Evolutionary conservation across 2,888 invertebrate genomes (phyloP), one percentile per base, ranked within the genome.

Genomic region (Adineta ricciae): DNA sequence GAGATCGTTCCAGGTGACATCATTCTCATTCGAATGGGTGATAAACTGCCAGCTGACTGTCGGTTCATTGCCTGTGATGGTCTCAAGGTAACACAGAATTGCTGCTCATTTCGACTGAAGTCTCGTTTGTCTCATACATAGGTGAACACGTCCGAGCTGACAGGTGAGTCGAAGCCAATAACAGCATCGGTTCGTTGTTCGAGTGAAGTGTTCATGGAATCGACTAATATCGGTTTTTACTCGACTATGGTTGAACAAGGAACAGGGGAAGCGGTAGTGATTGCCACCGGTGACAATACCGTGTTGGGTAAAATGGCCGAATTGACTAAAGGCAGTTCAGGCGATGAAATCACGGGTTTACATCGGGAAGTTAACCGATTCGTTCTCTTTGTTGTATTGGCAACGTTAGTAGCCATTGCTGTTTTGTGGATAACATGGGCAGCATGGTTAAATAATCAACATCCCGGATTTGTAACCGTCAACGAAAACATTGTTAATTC

Each of bases 1-100:
- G 96, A 97, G 90, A 92, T 99, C 86, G 98, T 99, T 27, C 99
- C 99, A 2, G 99, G 99, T 38, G 99, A 99, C 91, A 93, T 99
- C 86, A 95, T 99, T 0, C 93, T 94, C 88, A 92, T 99, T 84
- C 94, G 94, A 91, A 94, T 97, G 54, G 99, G 99, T 19, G 98
- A 99, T 91, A 92, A 97, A 85, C 96, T 99, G 78, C 98, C 99
- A 11, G 99, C 56, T 49, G 86, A 85, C 84, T 93, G 97, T 89
- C 94, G 97, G 88, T 93, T 97, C 8, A 73, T 73, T 38, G 4
- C 73, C 11, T 73, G 24, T 38, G 54, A 83, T 83, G 46, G 46
- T 50, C 32, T 83, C 8, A 83, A 83, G 50, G 41, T 46, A 46
- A 46, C 11, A 46, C 46, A n/a, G n/a, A n/a, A n/a, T n/a, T n/a